Conservation (phyloP, 1,140 invertebrate genomes). For the Drosophila bipectinata region DNA sequence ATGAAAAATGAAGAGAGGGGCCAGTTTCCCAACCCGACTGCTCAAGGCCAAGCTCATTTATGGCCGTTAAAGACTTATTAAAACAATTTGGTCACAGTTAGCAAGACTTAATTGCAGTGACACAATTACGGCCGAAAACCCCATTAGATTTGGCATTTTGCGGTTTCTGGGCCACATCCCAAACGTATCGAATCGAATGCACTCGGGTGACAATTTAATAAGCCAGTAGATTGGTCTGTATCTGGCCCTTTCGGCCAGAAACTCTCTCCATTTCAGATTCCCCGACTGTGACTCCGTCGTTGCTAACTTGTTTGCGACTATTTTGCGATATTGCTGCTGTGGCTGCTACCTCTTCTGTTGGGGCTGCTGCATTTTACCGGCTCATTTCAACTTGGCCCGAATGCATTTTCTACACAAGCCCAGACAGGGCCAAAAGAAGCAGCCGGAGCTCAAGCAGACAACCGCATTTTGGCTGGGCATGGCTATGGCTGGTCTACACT, state of each 20-base stretch:
- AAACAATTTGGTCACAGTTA: constrained; percentile 70
- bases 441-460: constrained; percentile 49
- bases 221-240: constrained; percentile 55
- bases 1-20: constrained; percentile 1
- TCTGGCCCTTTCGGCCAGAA: constrained; percentile 54
- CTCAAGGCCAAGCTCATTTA: constrained; percentile 68
- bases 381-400: constrained; percentile 80
- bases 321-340: constrained; percentile 47
- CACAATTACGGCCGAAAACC: constrained; percentile 56
- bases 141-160: constrained; percentile 56
- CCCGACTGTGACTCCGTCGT: constrained; percentile 2
- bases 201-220: constrained; percentile 72
- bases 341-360: constrained; percentile 27
- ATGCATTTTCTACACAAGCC: constrained; percentile 80
- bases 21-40: constrained; percentile 32
- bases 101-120: constrained; percentile 62
- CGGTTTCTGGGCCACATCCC: constrained; percentile 57
- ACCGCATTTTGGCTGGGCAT: constrained; percentile 64
- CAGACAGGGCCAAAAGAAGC: constrained; percentile 26
- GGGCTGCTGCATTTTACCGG: constrained; percentile 72
- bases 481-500: constrained; percentile 24
- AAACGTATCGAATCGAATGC: constrained; percentile 54
- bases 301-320: constrained; percentile 48
- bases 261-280: constrained; percentile 29
- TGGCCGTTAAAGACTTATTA: constrained; percentile 71